Evolutionary conservation across 2,888 invertebrate genomes (phyloP).

Genomic region (Muscina levida): DNA sequence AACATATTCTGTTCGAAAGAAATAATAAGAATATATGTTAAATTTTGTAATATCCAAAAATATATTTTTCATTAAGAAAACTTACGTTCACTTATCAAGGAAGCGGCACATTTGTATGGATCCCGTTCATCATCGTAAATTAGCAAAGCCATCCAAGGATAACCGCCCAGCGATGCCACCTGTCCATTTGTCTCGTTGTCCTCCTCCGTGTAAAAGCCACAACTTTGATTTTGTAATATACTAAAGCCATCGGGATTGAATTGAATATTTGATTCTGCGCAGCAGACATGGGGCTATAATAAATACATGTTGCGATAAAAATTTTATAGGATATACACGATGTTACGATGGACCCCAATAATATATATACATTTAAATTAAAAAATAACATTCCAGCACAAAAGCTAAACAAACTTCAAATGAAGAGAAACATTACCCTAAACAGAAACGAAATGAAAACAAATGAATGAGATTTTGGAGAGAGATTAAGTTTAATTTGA

Average conservation of each 20-base stretch:
- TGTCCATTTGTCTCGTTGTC: constrained; percentile 84
- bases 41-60: background rate
- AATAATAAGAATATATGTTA: background rate
- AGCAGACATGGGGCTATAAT: constrained; percentile 74
- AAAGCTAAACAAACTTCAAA: too few species aligned
- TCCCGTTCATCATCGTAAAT: constrained; percentile 80
- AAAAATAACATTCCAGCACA: too few species aligned
- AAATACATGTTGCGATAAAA: too few species aligned
- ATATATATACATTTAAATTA: too few species aligned
- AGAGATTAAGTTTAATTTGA: too few species aligned
- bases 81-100: constrained; percentile 73
- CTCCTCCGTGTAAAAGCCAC: constrained; percentile 82
- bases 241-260: constrained; percentile 72
- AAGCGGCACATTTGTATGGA: constrained; percentile 77
- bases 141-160: constrained; percentile 88
- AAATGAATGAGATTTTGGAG: too few species aligned
- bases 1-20: constrained; percentile 66
- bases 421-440: too few species aligned
- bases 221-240: constrained; percentile 74
- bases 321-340: too few species aligned
- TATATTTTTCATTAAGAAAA: too few species aligned
- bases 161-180: constrained; percentile 83
- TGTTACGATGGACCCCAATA: too few species aligned
- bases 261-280: constrained; percentile 68
- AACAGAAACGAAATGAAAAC: too few species aligned